Conservation (phyloP, 2,113 vertebrate species). For the Rousettus leschenaultii region DNA sequence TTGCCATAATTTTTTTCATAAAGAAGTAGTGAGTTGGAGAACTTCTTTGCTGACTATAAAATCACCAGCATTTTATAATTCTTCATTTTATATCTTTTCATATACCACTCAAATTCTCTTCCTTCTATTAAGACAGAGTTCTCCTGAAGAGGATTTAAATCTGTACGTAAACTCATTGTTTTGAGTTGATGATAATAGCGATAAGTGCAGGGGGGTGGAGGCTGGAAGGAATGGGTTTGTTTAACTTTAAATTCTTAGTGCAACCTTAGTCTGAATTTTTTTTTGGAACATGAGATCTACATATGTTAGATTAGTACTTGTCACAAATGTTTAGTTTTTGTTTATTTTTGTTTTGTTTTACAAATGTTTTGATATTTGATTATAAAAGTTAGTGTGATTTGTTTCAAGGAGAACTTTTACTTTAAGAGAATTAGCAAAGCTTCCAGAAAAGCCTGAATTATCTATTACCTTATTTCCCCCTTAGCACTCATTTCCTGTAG, state of each 20-base stretch:
- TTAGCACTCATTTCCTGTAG: background rate
- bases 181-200: background rate
- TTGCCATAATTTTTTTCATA: background rate
- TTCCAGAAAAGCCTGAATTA: background rate
- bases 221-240: background rate
- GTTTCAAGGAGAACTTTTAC: background rate
- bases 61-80: background rate
- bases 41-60: background rate
- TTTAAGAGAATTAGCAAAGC: background rate
- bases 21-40: slow-evolving; percentile 11
- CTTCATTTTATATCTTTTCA: background rate
- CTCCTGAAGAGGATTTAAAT: background rate
- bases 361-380: background rate
- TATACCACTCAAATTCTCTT: background rate
- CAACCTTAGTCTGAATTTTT: background rate
- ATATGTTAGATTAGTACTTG: background rate
- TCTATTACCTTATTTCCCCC: background rate
- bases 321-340: background rate
- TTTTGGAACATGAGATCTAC: background rate
- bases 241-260: slow-evolving; percentile 40
- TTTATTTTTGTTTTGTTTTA: too few species aligned
- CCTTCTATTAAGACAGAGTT: background rate
- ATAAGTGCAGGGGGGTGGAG: background rate
- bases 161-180: background rate
- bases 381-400: background rate